A percentile compares a stretch with the other conserved stretches of the same genome.
phyloP scores from a whole-genome alignment of 2,113 vertebrate genomes.

The Butorides virescens region DNA sequence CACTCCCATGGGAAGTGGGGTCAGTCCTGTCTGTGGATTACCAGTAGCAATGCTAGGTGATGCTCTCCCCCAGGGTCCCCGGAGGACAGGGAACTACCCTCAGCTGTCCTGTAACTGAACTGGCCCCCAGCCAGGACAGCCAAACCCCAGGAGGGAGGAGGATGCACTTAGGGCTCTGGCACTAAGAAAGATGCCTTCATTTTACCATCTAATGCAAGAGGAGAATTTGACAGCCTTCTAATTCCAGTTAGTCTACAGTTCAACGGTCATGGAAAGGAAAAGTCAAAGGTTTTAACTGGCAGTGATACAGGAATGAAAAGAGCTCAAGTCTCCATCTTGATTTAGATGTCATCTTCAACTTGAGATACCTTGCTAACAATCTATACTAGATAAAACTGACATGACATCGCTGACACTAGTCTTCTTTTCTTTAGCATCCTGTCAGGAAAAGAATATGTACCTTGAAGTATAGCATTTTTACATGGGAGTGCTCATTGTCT shows the following conservation, averaged over 20 bases:
- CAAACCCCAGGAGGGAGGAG: not conserved
- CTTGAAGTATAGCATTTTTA: not conserved
- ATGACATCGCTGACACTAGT: not conserved
- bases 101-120: not conserved
- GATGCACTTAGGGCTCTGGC: not conserved
- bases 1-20: not conserved
- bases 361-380: not conserved
- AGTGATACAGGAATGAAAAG: not conserved
- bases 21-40: not conserved
- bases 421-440: not conserved
- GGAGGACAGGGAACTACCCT: not conserved
- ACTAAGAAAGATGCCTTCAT: not conserved
- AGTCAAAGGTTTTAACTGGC: not conserved
- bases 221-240: not conserved
- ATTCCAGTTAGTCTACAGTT: not conserved
- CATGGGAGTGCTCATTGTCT: not conserved
- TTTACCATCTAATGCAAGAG: not conserved
- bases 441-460: not conserved
- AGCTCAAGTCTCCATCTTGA: not conserved
- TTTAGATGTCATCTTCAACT: not conserved
- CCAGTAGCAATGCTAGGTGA: not conserved
- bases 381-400: not conserved
- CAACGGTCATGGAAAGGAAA: not conserved
- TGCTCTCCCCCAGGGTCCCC: not conserved
- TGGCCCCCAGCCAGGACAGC: accelerated